Percentiles rank a stretch among this genome's conserved stretches.
Evolutionary conservation across 2,888 invertebrate species (phyloP).

Genomic region (Pandemis corylana): DNA sequence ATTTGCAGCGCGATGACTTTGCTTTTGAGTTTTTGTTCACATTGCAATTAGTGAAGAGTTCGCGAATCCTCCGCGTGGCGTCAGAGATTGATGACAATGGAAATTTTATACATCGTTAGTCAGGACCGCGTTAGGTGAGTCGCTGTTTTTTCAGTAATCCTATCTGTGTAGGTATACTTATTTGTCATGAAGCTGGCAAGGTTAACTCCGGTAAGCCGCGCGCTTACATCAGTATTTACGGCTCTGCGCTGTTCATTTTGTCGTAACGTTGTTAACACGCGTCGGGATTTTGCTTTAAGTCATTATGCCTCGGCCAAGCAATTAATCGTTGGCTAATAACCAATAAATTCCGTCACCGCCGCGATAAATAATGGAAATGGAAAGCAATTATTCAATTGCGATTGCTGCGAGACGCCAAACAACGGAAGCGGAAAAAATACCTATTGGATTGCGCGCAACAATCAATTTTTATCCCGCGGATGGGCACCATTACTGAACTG

Average conservation of each 20-base stretch:
- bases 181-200: conserved; percentile 62
- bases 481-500: conserved; percentile 67
- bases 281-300: conserved; percentile 43
- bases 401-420: conserved; percentile 54
- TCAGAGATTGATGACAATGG: conserved; percentile 85
- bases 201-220: conserved; percentile 59
- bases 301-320: conserved; percentile 43
- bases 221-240: conserved; percentile 57
- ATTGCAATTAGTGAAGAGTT: conserved; percentile 84
- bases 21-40: conserved; percentile 83
- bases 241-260: conserved; percentile 43
- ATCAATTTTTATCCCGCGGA: conserved; percentile 75
- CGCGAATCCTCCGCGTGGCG: conserved; percentile 81
- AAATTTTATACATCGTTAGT: conserved; percentile 85
- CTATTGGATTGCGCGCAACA: conserved; percentile 62
- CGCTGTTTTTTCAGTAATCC: conserved; percentile 80
- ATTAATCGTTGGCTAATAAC: conserved; percentile 67
- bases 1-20: conserved; percentile 80
- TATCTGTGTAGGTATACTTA: conserved; percentile 70
- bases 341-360: conserved; percentile 69
- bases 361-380: conserved; percentile 68
- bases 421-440: conserved; percentile 62
- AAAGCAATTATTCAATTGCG: conserved; percentile 63
- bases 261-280: conserved; percentile 43
- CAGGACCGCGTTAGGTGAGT: conserved; percentile 80